These are phyloP conservation scores for Hydrozoanthus gracilis DNA, from an alignment of 92 coral and sea anemone species.

Conservation along the genomic window DNA sequence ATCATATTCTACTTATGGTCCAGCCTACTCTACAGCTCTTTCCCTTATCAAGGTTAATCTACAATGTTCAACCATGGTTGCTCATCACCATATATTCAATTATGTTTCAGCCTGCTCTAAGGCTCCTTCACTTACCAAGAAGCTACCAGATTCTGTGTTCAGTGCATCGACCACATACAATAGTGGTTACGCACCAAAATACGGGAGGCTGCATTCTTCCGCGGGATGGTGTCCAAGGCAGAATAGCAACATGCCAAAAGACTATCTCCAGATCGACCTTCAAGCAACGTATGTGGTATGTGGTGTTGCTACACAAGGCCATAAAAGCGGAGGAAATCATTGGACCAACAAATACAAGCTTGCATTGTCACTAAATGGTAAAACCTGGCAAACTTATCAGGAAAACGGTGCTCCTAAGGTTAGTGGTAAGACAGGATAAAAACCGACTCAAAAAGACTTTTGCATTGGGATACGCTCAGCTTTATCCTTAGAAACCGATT, in stretches of 20 bases:
- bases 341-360: conserved; percentile 43
- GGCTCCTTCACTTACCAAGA: neutral
- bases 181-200: neutral
- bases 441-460: neutral
- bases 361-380: conserved; percentile 19
- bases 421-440: neutral
- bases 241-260: neutral
- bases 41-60: too few relatives aligned
- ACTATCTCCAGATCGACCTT: conserved; percentile 46
- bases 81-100: too few relatives aligned
- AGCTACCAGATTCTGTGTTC: conserved; percentile 26
- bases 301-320: conserved; percentile 43
- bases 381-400: conserved; percentile 20
- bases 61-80: too few relatives aligned
- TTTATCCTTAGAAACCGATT: neutral
- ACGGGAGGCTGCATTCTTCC: conserved; percentile 24
- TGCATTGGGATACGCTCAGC: neutral
- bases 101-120: conserved; percentile 3
- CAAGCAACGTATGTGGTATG: conserved; percentile 1
- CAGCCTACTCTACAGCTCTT: too few relatives aligned
- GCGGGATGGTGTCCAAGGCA: conserved; percentile 3
- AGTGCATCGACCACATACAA: conserved; percentile 9
- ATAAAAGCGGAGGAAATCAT: neutral
- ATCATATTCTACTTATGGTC: too few relatives aligned
- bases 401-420: conserved; percentile 40